These are phyloP conservation scores for Riparia riparia DNA, from an alignment of 2,113 vertebrate species.

Conservation along the genomic window DNA sequence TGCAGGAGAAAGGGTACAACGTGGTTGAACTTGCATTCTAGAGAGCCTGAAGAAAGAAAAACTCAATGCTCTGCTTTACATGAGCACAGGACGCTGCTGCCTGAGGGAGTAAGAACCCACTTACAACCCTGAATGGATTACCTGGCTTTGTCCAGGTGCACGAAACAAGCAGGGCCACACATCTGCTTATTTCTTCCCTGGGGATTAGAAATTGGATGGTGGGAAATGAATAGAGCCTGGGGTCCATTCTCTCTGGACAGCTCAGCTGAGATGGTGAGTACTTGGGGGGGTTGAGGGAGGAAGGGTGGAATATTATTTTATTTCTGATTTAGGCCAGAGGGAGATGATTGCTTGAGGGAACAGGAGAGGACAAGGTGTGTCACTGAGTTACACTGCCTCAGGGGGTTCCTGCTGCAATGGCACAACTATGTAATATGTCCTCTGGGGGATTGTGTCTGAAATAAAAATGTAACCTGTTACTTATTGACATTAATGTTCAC, in stretches of 20 bases:
- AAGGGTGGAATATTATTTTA: constrained; percentile 39
- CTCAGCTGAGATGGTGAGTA: background rate
- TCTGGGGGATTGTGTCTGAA: background rate
- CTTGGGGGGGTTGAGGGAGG: background rate
- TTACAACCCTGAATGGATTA: background rate
- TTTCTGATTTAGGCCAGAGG: constrained; percentile 30
- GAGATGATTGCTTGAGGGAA: constrained; percentile 8
- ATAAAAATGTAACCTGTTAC: constrained; percentile 37
- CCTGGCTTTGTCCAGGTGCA: constrained; percentile 52
- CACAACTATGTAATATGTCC: background rate
- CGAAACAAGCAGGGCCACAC: constrained; percentile 46
- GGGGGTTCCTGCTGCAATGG: constrained; percentile 22
- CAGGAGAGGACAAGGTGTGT: constrained; percentile 28
- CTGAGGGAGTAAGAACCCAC: constrained; percentile 11
- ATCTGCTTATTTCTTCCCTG: constrained; percentile 45
- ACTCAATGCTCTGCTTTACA: background rate
- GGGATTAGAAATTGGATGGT: constrained; percentile 35
- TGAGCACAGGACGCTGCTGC: background rate
- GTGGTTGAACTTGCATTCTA: background rate
- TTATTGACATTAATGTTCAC: constrained; percentile 48
- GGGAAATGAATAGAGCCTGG: constrained; percentile 34
- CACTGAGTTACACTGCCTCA: constrained; percentile 1
- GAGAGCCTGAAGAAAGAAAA: background rate
- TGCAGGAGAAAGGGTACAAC: background rate
- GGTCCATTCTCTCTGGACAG: background rate